Evolutionary conservation across 1,140 invertebrate species (phyloP), one percentile per base, ranked within the genome.

Genomic region (Meloidogyne hapla): DNA sequence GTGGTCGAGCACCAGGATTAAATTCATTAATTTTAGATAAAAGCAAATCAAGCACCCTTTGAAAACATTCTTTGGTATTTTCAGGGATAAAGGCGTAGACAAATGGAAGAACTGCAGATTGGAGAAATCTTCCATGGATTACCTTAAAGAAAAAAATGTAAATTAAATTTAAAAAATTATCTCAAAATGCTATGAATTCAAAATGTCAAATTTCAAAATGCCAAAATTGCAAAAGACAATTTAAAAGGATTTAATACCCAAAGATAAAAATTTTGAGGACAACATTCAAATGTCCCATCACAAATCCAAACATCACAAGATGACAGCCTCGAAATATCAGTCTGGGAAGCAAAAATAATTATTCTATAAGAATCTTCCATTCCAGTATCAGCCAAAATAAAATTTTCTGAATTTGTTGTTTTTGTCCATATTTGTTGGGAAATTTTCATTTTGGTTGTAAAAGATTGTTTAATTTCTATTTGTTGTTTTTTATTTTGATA

Each of bases 231-330:
- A 38, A 38, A 38, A 38, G 3, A 9, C 33, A 38, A 38, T 4
- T 38, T 38, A 64, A 64, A 65, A 65, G 5, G n/a, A n/a, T n/a
- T n/a, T n/a, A 26, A 65, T 18, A 65, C 64, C 64, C 13, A 65
- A 65, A 62, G 40, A n/a, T 72, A 72, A 18, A 28, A 72, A n/a
- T 62, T 10, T 2, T 45, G n/a, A 13, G 69, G 69, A 18, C 25
- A 48, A 25, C n/a, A 23, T 62, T 62, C 63, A 48, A 72, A 72
- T 3, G 38, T 72, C 8, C 69, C 69, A 61, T 72, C 69, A 12
- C n/a, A 48, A 26, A 72, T 21, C 69, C 69, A 72, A 12, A 48
- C 38, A 15, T 18, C n/a, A 33, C 69, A 72, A 15, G 56, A 62
- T 26, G 18, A 13, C 18, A 72, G 48, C 10, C 69, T 48, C 10